phyloP scores from a whole-genome alignment of 2,797 vertebrate genomes.

The Brachymystax lenok region DNA sequence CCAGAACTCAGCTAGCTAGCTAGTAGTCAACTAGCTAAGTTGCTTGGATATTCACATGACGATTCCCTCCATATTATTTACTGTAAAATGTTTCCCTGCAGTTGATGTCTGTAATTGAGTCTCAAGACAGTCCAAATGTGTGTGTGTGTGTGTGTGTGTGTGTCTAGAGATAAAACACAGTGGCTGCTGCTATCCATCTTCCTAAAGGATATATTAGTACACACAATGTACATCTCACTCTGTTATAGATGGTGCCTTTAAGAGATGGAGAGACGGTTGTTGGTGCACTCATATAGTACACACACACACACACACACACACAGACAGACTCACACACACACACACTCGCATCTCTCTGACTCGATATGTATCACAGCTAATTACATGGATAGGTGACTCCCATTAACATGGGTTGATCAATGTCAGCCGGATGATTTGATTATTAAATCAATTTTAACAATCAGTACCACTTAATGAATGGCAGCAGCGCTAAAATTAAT shows the following conservation, averaged over 20 bases:
- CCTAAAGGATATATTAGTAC: neutral
- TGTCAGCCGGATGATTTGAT: constrained; percentile 53
- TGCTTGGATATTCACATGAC: neutral
- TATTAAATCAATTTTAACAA: constrained; percentile 63
- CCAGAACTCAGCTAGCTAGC: too few species aligned
- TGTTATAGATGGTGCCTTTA: constrained; percentile 34
- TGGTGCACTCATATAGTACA: neutral
- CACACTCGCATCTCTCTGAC: neutral
- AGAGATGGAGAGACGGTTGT: constrained; percentile 18
- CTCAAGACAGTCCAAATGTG: too few species aligned
- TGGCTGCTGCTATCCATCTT: constrained; percentile 1
- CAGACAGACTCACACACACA: too few species aligned
- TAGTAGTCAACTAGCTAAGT: neutral
- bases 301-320: neutral
- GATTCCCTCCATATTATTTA: neutral
- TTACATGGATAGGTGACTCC: constrained; percentile 55
- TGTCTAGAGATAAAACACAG: neutral
- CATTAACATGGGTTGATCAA: constrained; percentile 54
- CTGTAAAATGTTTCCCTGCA: neutral
- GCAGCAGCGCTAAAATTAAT: neutral
- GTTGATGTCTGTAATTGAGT: neutral
- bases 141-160: too few species aligned
- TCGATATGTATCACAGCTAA: constrained; percentile 28
- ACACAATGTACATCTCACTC: neutral
- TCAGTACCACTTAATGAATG: constrained; percentile 28